Base-by-base conservation (phyloP, 2,888 invertebrate genomes). In the Drosophila suboccidentalis region DNA sequence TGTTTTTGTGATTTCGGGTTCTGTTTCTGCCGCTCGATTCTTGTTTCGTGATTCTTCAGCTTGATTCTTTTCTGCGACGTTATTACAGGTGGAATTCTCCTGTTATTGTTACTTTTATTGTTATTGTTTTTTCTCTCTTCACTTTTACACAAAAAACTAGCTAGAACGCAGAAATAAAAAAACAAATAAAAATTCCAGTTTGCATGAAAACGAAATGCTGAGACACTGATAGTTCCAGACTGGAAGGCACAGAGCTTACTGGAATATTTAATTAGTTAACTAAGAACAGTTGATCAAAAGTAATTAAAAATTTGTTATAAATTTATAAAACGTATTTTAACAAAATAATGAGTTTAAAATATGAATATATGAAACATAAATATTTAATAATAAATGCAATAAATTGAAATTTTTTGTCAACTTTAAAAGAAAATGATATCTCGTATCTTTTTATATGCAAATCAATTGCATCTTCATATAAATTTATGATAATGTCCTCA, bases 81-180 rank as follows among this genome's bases (percentile, higher is more conserved):
- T 84, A 60, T 84, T 84, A 83, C 83, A 84, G 83, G 83, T 84
- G 83, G 87, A 84, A 84, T 85, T 82, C 66, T 67, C 41, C 39
- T 51, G 15, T 54, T 60, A 15, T 47, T 53, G 50, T 62, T 71
- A 22, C 46, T 63, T n/a, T 58, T 54, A 9, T 63, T 59, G 9
- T 55, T 73, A 11, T 44, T 60, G 22, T 47, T 59, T 22, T 5
- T 61, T 26, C 26, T 26, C 6, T 26, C 26, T 26, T 60, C 50
- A 50, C 69, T 72, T 62, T 67, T 43, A 29, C 32, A 49, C 22
- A 47, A 19, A 46, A 54, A 49, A 51, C 38, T 39, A 43, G 55
- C 34, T 54, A 65, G 50, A 70, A 70, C 38, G 58, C 51, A 60
- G 41, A 54, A 46, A 36, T 32, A 44, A 32, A 50, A 53, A 62